Conservation (phyloP, 2,113 vertebrate species). For the Syngnathoides biaculeatus region DNA sequence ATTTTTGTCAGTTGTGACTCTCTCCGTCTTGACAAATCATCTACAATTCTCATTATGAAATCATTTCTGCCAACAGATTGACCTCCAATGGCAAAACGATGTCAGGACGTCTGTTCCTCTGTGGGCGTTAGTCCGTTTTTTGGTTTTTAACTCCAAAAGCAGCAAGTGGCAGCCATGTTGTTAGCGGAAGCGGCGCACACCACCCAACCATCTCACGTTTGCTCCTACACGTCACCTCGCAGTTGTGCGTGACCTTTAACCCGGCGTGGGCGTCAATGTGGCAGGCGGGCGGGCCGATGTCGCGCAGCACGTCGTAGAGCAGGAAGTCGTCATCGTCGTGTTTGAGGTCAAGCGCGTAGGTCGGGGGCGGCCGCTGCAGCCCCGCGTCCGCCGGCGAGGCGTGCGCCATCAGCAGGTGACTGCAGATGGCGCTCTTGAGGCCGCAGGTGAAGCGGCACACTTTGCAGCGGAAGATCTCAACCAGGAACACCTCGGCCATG, state of each 20-base stretch:
- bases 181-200: too few relatives aligned
- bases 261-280: slow-evolving; percentile 28
- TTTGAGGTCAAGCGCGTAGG: slow-evolving; percentile 46
- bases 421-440: slow-evolving; percentile 53
- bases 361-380: slow-evolving; percentile 17
- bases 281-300: slow-evolving; percentile 57
- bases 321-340: slow-evolving; percentile 64
- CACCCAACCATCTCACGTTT: too few relatives aligned
- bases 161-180: too few relatives aligned
- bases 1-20: too few relatives aligned
- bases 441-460: slow-evolving; percentile 68
- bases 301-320: slow-evolving; percentile 66
- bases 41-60: too few relatives aligned
- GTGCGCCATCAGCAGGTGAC: slow-evolving; percentile 42
- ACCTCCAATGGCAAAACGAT: too few relatives aligned
- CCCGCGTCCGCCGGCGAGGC: slow-evolving; percentile 9
- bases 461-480: slow-evolving; percentile 59
- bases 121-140: too few relatives aligned
- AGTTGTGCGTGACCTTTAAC: slow-evolving; percentile 53
- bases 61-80: too few relatives aligned
- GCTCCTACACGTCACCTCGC: slow-evolving; percentile 50
- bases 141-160: too few relatives aligned
- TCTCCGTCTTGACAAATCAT: too few relatives aligned
- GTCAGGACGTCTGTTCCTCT: too few relatives aligned
- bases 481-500: slow-evolving; percentile 68